A percentile compares a stretch with the other conserved stretches of the same genome.
These are phyloP conservation scores for Homarus gammarus DNA, from an alignment of 2,888 invertebrate species.

Conservation along the genomic window DNA sequence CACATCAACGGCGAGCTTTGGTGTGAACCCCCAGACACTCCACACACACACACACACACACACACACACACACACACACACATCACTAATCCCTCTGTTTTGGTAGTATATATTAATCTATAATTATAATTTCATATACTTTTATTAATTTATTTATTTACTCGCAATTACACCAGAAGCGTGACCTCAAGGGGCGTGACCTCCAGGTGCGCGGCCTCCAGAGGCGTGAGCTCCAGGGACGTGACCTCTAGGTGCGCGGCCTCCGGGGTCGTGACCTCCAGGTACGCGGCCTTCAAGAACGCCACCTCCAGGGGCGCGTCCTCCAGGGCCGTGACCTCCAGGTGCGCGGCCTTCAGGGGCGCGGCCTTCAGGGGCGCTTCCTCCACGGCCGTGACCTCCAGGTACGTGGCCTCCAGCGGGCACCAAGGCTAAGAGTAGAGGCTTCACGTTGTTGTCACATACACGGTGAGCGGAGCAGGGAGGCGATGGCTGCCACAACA, in stretches of 20 bases:
- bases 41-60: too few relatives aligned
- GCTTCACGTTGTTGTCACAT: neutral
- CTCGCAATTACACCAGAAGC: neutral
- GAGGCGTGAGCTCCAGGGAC: neutral
- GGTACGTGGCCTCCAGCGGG: neutral
- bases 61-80: neutral
- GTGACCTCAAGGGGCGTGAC: neutral
- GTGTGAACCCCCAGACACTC: too few relatives aligned
- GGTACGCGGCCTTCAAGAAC: neutral
- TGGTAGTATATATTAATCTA: conserved; percentile 3
- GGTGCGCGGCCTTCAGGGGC: neutral
- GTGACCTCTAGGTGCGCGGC: neutral
- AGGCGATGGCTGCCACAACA: neutral
- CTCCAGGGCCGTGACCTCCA: neutral
- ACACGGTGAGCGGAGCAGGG: neutral
- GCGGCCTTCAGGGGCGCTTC: neutral
- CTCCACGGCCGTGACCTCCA: too few relatives aligned
- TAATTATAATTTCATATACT: conserved; percentile 13
- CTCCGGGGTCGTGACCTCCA: neutral
- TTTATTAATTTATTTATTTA: conserved; percentile 41
- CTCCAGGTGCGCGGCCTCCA: neutral
- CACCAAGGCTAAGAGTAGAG: too few relatives aligned
- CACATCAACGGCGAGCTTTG: too few relatives aligned
- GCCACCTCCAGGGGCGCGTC: neutral
- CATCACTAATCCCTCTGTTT: neutral